phyloP scores from a whole-genome alignment of 2,888 invertebrate genomes.

The Idaea biselata region DNA sequence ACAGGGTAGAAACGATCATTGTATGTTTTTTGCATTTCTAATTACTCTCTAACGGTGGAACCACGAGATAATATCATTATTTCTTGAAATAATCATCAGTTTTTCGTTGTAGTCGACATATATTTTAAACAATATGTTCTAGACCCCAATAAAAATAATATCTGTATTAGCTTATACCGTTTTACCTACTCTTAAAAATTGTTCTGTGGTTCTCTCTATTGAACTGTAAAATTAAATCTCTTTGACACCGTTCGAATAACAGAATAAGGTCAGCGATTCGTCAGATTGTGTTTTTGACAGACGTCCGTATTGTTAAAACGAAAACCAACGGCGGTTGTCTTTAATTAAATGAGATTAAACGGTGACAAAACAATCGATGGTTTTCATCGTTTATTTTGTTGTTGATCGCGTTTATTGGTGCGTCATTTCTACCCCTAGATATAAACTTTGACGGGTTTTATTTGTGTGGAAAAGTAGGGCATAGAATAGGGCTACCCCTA shows the following conservation, averaged over 20 bases:
- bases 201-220: background rate
- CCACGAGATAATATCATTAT: too few species aligned
- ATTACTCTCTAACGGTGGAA: too few species aligned
- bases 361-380: constrained; percentile 1
- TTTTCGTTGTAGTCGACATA: too few species aligned
- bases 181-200: background rate
- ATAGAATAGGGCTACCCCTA: too few species aligned
- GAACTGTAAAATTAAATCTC: background rate
- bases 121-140: too few species aligned
- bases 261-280: constrained; percentile 18
- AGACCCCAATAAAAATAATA: too few species aligned
- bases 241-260: background rate
- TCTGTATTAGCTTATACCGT: too few species aligned
- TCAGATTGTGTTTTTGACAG: constrained; percentile 29
- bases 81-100: too few species aligned
- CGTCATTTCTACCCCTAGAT: background rate
- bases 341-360: background rate
- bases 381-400: background rate
- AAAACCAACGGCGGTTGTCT: constrained; percentile 1
- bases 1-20: too few species aligned
- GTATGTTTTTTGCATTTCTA: too few species aligned
- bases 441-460: background rate
- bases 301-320: constrained; percentile 21
- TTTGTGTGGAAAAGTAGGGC: too few species aligned
- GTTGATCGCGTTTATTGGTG: background rate